Base-by-base conservation (phyloP, 2,797 vertebrate genomes). In the Masticophis lateralis region DNA sequence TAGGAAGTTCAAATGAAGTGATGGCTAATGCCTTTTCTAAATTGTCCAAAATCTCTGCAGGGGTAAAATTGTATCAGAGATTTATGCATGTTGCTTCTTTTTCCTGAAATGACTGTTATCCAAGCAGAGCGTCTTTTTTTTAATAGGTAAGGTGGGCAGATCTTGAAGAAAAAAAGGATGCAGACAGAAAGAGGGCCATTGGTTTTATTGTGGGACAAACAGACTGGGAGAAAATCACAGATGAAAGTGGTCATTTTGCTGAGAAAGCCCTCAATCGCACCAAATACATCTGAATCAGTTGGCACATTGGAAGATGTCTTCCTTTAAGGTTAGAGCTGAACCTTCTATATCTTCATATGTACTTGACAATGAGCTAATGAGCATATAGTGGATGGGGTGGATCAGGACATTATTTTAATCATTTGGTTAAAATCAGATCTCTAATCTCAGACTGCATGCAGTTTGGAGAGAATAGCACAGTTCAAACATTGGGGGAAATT, bases 171-270 rank as follows among this genome's bases (percentile, higher is more conserved):
- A 98, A 99, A 97, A 99, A 99, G 96, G 99, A 99, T 22, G 99
- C 99, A 5, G 99, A 99, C 96, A 97, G 99, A 94, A 99, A 99
- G 97, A 99, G 99, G 53, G 99, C 99, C 37, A 99, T 99, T 56
- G 99, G 99, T 96, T 99, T 99, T 98, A 99, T 99, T 94, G 99
- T 99, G 96, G 99, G 99, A 97, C 99, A 99, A 95, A 99, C 99
- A 0, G 99, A 99, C 92, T 99, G 99, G 99, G 99, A 99, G 97
- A 99, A 98, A 98, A 99, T 99, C 97, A 99, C 99, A 32, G 99
- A 99, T 93, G 99, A 99, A 98, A 99, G 98, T n/a, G 99, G 99
- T 92, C 98, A 99, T 96, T 98, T 99, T 96, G 99, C 99, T 51
- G 99, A 99, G 97, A 98, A 98, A 98, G 99, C 99, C 97, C 99